phyloP scores from a whole-genome alignment of 2,888 invertebrate genomes.

The Scaptomyza flava region DNA sequence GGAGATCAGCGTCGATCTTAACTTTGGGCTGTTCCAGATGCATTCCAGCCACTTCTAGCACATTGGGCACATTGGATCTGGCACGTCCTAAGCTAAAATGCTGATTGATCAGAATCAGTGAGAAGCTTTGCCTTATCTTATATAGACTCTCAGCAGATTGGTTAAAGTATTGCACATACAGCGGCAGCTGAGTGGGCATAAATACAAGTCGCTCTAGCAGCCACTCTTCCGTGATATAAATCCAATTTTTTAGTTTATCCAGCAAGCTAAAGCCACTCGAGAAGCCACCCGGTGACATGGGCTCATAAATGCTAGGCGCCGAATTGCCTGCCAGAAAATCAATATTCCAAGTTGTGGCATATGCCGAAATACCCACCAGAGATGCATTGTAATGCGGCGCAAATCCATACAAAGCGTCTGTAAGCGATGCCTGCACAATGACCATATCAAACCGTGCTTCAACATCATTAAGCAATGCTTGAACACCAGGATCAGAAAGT shows the following conservation, averaged over 20 bases:
- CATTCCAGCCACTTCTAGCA: constrained; percentile 79
- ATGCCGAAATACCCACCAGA: constrained; percentile 66
- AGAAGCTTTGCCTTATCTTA: constrained; percentile 61
- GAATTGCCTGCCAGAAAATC: constrained; percentile 67
- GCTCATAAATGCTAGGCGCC: constrained; percentile 63
- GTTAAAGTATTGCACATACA: constrained; percentile 55
- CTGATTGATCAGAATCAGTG: constrained; percentile 81
- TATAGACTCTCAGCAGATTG: constrained; percentile 22
- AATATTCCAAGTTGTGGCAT: constrained; percentile 50
- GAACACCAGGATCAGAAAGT: constrained; percentile 41
- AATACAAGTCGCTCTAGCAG: constrained; percentile 41
- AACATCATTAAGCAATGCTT: constrained; percentile 31
- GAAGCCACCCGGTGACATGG: constrained; percentile 43
- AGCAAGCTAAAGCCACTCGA: constrained; percentile 14
- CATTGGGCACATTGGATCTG: constrained; percentile 74
- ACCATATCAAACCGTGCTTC: constrained; percentile 52
- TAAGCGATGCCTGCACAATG: constrained; percentile 45
- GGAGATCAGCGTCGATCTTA: constrained; percentile 44
- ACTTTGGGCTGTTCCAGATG: constrained; percentile 56
- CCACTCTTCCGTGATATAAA: constrained; percentile 59
- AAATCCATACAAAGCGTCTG: constrained; percentile 81
- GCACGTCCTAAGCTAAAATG: constrained; percentile 75
- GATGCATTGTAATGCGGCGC: constrained; percentile 70
- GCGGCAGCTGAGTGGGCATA: constrained; percentile 50
- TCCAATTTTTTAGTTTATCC: constrained; percentile 45